phyloP scores from a whole-genome alignment of 2,888 invertebrate species.

The Mimachlamys varia region DNA sequence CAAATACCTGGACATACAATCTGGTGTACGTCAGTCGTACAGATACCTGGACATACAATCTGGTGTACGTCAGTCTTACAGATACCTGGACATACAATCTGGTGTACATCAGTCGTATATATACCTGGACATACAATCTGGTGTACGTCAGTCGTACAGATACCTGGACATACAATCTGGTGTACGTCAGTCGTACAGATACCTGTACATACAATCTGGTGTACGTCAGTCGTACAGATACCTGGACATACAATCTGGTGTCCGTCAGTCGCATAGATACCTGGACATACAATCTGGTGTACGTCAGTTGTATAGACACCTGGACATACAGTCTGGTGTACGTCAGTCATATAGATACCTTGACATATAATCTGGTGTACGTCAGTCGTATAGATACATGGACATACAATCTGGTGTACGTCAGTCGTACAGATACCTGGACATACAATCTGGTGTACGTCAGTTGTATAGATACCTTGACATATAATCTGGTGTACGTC shows the following conservation, averaged over 20 bases:
- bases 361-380: not conserved
- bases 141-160: not conserved
- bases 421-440: too few relatives aligned
- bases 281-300: not conserved
- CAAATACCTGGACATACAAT: not conserved
- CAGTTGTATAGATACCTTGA: not conserved
- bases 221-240: not conserved
- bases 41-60: not conserved
- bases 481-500: too few relatives aligned
- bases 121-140: not conserved
- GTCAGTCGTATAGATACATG: not conserved
- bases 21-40: too few relatives aligned
- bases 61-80: not conserved
- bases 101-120: too few relatives aligned
- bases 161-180: too few relatives aligned
- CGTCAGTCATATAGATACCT: too few relatives aligned
- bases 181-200: too few relatives aligned
- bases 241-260: too few relatives aligned
- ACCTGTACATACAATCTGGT: not conserved
- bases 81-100: not conserved
- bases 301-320: not conserved
- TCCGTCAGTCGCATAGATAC: too few relatives aligned
- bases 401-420: too few relatives aligned
- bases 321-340: too few relatives aligned
- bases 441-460: not conserved